A percentile compares a stretch with the other conserved stretches of the same genome.
Conservation (phyloP, 2,113 vertebrate genomes). For the Regulus satrapa region DNA sequence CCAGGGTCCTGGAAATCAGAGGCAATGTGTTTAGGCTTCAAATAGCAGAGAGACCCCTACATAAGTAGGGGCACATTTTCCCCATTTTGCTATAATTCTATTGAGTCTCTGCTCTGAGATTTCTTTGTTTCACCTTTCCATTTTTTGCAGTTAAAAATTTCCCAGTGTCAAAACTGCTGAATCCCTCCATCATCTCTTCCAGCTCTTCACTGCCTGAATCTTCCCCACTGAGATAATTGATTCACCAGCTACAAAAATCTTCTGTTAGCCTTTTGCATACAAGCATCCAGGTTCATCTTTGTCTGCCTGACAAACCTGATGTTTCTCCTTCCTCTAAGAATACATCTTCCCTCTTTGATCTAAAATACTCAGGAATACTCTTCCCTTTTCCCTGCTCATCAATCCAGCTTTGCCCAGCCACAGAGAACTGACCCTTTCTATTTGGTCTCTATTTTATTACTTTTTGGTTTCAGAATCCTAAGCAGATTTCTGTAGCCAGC, state of each 20-base stretch:
- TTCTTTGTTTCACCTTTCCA: background rate
- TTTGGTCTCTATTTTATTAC: background rate
- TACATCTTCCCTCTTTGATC: background rate
- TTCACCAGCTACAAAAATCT: background rate
- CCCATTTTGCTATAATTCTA: background rate
- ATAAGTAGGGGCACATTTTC: background rate
- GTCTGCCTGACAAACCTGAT: background rate
- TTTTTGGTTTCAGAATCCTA: background rate
- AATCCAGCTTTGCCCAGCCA: background rate
- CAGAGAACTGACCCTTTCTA: background rate
- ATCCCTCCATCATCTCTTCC: background rate
- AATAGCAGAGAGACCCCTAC: background rate
- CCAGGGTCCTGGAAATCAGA: background rate
- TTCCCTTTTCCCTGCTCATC: background rate
- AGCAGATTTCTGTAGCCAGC: background rate
- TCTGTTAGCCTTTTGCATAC: background rate
- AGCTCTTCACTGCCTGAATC: background rate
- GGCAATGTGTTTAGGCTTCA: background rate
- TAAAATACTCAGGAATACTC: background rate
- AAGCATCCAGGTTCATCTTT: background rate
- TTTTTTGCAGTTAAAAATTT: background rate
- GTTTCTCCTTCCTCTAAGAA: background rate
- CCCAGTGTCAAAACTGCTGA: background rate
- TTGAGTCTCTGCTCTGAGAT: background rate
- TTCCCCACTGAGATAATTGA: background rate